Conservation (phyloP, 1,140 invertebrate species). For the Metaphire vulgaris region DNA sequence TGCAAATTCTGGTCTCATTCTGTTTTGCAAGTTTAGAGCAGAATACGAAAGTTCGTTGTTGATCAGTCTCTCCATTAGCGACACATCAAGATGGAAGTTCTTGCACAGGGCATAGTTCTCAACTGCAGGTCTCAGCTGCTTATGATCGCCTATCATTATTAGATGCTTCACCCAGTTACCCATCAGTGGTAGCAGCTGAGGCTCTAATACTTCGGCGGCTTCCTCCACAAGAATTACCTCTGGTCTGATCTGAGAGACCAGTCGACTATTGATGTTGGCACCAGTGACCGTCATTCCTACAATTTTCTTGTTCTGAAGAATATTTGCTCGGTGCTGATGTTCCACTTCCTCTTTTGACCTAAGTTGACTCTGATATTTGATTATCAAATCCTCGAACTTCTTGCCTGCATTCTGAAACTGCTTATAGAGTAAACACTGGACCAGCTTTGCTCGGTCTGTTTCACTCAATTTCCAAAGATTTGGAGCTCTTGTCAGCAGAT, state of each 20-base stretch:
- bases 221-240: slow-evolving; percentile 25
- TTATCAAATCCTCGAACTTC: background rate
- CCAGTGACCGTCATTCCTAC: slow-evolving; percentile 14
- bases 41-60: slow-evolving; percentile 9
- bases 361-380: background rate
- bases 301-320: slow-evolving; percentile 6
- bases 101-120: slow-evolving; percentile 7
- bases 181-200: slow-evolving; percentile 6
- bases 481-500: background rate
- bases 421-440: slow-evolving; percentile 5
- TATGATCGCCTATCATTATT: slow-evolving; percentile 27
- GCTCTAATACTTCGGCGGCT: slow-evolving; percentile 21
- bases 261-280: background rate
- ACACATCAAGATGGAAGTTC: slow-evolving; percentile 20
- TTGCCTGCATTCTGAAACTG: background rate
- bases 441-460: background rate
- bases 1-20: slow-evolving; percentile 24
- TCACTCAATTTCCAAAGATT: background rate
- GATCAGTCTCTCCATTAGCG: slow-evolving; percentile 24
- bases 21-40: slow-evolving; percentile 10
- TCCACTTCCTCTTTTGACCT: background rate
- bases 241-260: background rate
- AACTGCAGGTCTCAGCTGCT: slow-evolving; percentile 16
- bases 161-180: background rate
- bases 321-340: background rate